phyloP scores from a whole-genome alignment of 2,113 vertebrate genomes.

The Coryphaenoides rupestris region DNA sequence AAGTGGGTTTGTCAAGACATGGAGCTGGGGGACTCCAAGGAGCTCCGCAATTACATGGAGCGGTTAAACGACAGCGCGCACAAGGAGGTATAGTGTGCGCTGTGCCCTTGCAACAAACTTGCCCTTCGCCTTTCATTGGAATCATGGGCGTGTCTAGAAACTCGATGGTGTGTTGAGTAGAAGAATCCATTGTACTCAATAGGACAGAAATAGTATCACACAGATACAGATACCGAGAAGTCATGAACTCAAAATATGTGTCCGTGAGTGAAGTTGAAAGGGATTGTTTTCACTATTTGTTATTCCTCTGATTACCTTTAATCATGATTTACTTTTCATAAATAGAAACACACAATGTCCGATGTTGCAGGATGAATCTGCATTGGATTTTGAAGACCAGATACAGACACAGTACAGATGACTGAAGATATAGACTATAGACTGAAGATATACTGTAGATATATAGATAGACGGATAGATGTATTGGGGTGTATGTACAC shows the following conservation, averaged over 20 bases:
- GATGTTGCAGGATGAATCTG: constrained; percentile 30
- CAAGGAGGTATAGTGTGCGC: constrained; percentile 66
- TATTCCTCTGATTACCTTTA: constrained; percentile 54
- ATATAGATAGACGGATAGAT: constrained; percentile 61
- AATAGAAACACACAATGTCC: constrained; percentile 32
- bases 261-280: constrained; percentile 18
- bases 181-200: constrained; percentile 37
- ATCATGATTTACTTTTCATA: constrained; percentile 54
- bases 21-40: constrained; percentile 78
- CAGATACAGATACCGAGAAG: constrained; percentile 31
- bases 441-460: constrained; percentile 73
- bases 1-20: constrained; percentile 89
- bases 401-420: too few species aligned
- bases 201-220: constrained; percentile 21
- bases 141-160: constrained; percentile 39
- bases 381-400: constrained; percentile 13
- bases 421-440: too few species aligned
- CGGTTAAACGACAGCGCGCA: constrained; percentile 79
- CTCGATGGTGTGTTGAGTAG: constrained; percentile 17
- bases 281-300: constrained; percentile 37
- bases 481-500: constrained; percentile 78
- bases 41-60: constrained; percentile 84
- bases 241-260: constrained; percentile 26
- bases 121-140: constrained; percentile 78
- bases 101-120: constrained; percentile 63